Base-by-base conservation (phyloP, 2,113 vertebrate genomes). In the Pogonocichla stellata region DNA sequence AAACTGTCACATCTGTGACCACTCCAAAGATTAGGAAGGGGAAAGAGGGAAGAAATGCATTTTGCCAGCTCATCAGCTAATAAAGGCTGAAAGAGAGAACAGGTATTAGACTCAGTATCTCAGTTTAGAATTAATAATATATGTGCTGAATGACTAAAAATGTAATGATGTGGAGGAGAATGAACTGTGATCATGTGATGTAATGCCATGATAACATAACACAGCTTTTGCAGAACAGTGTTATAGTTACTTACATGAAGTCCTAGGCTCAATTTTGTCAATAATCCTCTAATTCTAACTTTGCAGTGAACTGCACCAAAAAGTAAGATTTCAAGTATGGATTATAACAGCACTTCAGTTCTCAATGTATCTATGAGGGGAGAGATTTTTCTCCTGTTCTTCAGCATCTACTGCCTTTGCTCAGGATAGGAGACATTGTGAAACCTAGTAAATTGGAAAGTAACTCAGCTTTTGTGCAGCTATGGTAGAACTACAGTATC, bases 41-140 rank as follows among this genome's bases (percentile, higher is more conserved):
- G 66, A 95, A 95, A 95, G 86, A 93, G 64, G 80, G 53, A 95
- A 84, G 88, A 75, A 92, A 94, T 36, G 86, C 71, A n/a, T 82
- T 93, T 90, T 96, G 88, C 58, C 93, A 97, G 88, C 88, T 94
- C 93, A 90, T 86, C 86, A 80, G 88, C 75, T 95, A 89, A 84
- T 74, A 89, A 87, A 91, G 72, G 91, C 92, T 93, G 86, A 86
- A 96, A 92, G 84, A 95, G 89, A 95, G 86, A 94, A 95, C 29
- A 95, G 83, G 83, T 79, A 72, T 95, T 95, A 93, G 77, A 91
- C 80, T 67, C 79, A 72, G 23, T 43, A 40, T 31, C 36, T 86
- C 65, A 48, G 23, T 58, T 94, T 56, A 74, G 66, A 81, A n/a
- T 74, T 12, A 72, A 2, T 86, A 36, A 23, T 56, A 20, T 29